A percentile compares a stretch with the other conserved stretches of the same genome.
Conservation (phyloP, 2,113 vertebrate genomes). For the Euleptes europaea region DNA sequence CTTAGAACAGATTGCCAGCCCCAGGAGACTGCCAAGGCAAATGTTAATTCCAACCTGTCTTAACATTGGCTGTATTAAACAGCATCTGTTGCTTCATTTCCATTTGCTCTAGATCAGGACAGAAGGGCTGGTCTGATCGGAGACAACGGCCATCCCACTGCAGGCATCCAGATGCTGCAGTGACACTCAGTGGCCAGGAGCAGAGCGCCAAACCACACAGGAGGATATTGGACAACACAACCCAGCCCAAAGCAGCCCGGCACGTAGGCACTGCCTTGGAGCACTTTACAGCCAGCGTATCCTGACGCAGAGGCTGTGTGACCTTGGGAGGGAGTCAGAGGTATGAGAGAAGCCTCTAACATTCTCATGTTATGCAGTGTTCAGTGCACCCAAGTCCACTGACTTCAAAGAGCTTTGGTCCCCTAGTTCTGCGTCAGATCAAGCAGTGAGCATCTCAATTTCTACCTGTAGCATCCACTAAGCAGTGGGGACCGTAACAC, state of each 20-base stretch:
- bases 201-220: neutral
- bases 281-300: neutral
- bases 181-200: slow-evolving; percentile 10
- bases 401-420: neutral
- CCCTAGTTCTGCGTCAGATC: too few relatives aligned
- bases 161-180: slow-evolving; percentile 12
- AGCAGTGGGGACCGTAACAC: neutral
- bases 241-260: neutral
- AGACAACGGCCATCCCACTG: neutral
- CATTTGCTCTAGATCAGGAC: too few relatives aligned
- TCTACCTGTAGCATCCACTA: neutral
- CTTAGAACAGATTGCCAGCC: neutral
- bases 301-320: neutral
- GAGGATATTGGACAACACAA: neutral
- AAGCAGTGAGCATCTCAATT: neutral
- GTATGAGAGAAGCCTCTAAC: neutral
- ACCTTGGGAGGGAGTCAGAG: slow-evolving; percentile 3
- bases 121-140: neutral
- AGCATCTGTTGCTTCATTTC: neutral
- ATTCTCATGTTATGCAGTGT: neutral
- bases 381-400: neutral
- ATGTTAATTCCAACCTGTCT: neutral
- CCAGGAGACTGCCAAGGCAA: neutral
- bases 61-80: neutral
- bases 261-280: neutral